Percentiles rank a stretch among this genome's conserved stretches.
Conservation (phyloP, 2,113 vertebrate species). For the mouse (Mus musculus) region GRCm39 chr9:25434501-25435000, state of each 20-base stretch:
- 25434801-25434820: background rate
- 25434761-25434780: background rate
- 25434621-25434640: background rate
- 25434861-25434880: background rate
- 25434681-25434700: background rate
- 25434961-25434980: background rate
- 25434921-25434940: background rate
- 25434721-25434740: background rate
- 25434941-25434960: background rate
- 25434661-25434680: background rate
- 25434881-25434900: background rate
- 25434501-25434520: background rate
- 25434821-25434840: background rate
- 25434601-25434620: background rate
- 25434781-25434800: background rate
- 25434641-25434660: background rate
- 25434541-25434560: background rate
- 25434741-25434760: background rate
- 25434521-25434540: background rate
- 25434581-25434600: conserved; percentile 8
- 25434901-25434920: background rate
- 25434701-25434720: background rate
- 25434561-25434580: background rate
- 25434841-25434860: conserved; percentile 51
- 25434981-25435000: background rate